Conservation (phyloP, 64 coral and sea anemone species). For the Actinia tenebrosa region DNA sequence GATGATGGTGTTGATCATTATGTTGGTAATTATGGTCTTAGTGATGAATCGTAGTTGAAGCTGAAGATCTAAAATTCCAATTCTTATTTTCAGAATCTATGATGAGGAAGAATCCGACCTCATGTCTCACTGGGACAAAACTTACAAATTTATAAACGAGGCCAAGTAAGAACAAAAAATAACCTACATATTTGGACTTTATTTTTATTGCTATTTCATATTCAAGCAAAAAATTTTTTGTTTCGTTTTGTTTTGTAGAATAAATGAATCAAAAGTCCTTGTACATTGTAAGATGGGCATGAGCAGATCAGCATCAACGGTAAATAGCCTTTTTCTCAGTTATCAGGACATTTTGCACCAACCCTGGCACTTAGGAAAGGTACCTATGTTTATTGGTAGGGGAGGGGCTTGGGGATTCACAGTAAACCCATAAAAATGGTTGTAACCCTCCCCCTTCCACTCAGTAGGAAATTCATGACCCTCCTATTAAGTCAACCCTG, state of each 20-base stretch:
- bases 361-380: no score
- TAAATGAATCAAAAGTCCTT: slow-evolving; percentile 71
- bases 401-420: no score
- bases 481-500: no score
- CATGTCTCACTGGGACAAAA: slow-evolving; percentile 75
- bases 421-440: no score
- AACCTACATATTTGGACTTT: not conserved
- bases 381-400: no score
- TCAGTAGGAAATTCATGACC: no score
- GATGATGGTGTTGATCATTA: no score
- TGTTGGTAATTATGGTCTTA: no score
- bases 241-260: slow-evolving; percentile 47
- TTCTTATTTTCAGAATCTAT: slow-evolving; percentile 48
- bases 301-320: slow-evolving; percentile 93
- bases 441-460: no score
- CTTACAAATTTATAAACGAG: slow-evolving; percentile 81
- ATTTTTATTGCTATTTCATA: not conserved
- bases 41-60: not conserved
- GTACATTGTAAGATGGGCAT: slow-evolving; percentile 93
- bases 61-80: not conserved
- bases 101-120: slow-evolving; percentile 86
- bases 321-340: not conserved
- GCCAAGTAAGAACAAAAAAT: slow-evolving; percentile 58
- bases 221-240: not conserved
- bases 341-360: no score